These are phyloP conservation scores for Daphoenositta chrysoptera DNA, from an alignment of 2,113 vertebrate genomes.

Conservation along the genomic window DNA sequence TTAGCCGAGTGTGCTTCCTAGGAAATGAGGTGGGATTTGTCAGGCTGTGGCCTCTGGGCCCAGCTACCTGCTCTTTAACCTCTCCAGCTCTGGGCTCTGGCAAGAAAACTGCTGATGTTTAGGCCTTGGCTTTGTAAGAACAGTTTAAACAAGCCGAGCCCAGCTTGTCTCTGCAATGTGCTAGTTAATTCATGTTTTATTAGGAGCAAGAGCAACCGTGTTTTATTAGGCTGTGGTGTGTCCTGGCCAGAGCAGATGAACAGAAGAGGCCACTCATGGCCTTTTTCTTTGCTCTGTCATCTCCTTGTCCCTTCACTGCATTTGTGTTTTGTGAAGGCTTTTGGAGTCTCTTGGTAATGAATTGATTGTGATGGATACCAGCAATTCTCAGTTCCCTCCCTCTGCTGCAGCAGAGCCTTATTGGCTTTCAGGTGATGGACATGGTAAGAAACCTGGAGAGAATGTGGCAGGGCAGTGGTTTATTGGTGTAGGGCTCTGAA, in stretches of 20 bases:
- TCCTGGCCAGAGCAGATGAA: not conserved
- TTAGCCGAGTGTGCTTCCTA: not conserved
- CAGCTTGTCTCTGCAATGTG: not conserved
- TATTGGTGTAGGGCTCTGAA: not conserved
- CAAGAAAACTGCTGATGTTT: not conserved
- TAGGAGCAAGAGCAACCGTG: not conserved
- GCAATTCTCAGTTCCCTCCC: not conserved
- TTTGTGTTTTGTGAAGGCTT: not conserved
- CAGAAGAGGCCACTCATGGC: not conserved
- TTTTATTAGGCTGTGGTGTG: not conserved
- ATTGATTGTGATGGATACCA: not conserved
- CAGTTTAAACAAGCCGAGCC: not conserved
- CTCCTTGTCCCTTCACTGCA: not conserved
- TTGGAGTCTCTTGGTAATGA: not conserved
- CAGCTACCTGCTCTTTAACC: not conserved
- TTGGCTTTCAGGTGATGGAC: not conserved
- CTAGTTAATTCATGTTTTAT: not conserved
- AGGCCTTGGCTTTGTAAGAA: not conserved
- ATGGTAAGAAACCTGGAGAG: not conserved
- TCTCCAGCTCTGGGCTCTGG: not conserved
- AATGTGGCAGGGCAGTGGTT: rapidly evolving
- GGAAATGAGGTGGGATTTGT: not conserved
- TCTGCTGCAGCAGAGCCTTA: not conserved
- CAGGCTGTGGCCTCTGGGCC: not conserved
- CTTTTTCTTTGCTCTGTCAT: not conserved